Conservation (phyloP, 2,113 vertebrate genomes). For the Hyaena hyaena region DNA sequence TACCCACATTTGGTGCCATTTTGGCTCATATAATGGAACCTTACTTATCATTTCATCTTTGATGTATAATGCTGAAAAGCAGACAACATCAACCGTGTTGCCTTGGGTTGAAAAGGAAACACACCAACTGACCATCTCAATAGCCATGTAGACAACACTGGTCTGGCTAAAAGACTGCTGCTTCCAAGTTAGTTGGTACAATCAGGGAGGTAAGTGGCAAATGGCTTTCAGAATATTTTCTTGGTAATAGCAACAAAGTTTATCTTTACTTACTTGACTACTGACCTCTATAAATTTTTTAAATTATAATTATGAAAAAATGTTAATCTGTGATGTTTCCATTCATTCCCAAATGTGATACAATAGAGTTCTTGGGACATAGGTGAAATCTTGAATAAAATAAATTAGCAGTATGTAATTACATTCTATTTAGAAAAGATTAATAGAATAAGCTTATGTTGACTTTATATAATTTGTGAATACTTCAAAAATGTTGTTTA, state of each 20-base stretch:
- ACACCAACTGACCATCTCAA: accelerated
- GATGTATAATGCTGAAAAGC: not conserved
- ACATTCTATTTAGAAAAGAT: not conserved
- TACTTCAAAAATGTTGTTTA: not conserved
- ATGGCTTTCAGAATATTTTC: not conserved
- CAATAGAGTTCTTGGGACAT: not conserved
- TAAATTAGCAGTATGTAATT: not conserved
- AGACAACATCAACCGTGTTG: not conserved
- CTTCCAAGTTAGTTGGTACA: not conserved
- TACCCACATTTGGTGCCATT: not conserved
- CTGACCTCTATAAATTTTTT: not conserved
- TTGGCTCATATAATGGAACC: not conserved
- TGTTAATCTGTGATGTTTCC: not conserved
- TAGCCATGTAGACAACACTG: not conserved
- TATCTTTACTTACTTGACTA: not conserved
- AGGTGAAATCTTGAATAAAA: conserved; percentile 9
- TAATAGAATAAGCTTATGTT: not conserved
- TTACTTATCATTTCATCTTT: not conserved
- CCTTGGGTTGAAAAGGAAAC: not conserved
- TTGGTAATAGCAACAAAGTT: not conserved
- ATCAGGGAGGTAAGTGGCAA: not conserved
- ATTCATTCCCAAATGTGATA: conserved; percentile 13
- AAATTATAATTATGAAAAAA: not conserved
- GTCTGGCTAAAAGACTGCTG: not conserved
- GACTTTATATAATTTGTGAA: not conserved